phyloP scores from a whole-genome alignment of 2,797 vertebrate genomes.

The Etheostoma nigrum region DNA sequence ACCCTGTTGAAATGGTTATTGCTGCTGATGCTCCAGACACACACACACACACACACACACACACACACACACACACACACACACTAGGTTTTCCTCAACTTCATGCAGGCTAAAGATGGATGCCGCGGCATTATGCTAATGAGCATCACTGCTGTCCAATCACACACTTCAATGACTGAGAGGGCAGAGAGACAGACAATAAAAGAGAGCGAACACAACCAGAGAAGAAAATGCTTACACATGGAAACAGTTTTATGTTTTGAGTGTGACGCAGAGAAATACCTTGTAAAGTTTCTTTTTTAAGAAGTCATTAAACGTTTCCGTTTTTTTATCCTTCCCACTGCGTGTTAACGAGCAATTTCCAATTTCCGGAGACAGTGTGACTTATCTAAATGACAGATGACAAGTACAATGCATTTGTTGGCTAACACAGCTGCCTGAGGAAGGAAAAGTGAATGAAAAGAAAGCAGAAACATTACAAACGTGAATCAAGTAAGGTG shows the following conservation, averaged over 20 bases:
- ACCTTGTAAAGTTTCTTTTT: slow-evolving; percentile 37
- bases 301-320: slow-evolving; percentile 39
- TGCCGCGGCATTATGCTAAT: slow-evolving; percentile 64
- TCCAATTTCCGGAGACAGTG: slow-evolving; percentile 33
- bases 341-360: slow-evolving; percentile 39
- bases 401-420: slow-evolving; percentile 29
- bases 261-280: slow-evolving; percentile 21
- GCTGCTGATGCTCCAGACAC: slow-evolving; percentile 7
- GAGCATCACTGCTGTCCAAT: slow-evolving; percentile 58
- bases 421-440: slow-evolving; percentile 5
- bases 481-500: slow-evolving; percentile 15
- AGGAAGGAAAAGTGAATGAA: slow-evolving; percentile 1
- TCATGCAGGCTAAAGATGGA: slow-evolving; percentile 48
- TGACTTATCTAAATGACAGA: slow-evolving; percentile 46
- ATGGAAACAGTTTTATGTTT: slow-evolving; percentile 26
- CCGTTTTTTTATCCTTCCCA: slow-evolving; percentile 1
- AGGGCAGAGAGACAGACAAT: slow-evolving; percentile 36
- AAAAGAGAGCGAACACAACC: slow-evolving; percentile 10
- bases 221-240: slow-evolving; percentile 8
- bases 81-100: slow-evolving; percentile 30
- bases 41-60: slow-evolving; percentile 26
- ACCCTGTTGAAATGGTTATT: slow-evolving; percentile 34
- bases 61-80: slow-evolving; percentile 17
- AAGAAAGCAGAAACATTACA: slow-evolving; percentile 5
- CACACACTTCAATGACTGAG: slow-evolving; percentile 57